Evolutionary conservation across 2,888 invertebrate species (phyloP).

Genomic region (Cartodere bifasciata): DNA sequence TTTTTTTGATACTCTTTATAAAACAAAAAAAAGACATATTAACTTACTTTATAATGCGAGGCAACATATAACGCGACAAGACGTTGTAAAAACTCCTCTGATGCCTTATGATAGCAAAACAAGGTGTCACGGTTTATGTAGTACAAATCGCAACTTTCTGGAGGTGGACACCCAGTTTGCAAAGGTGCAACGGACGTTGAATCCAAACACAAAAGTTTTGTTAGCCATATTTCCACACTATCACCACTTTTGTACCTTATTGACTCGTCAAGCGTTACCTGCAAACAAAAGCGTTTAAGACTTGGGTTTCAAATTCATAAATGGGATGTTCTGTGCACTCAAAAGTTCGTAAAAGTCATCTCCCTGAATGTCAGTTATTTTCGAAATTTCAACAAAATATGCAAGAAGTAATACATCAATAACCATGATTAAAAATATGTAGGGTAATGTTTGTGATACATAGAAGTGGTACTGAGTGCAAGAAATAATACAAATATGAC

Average conservation of each 20-base stretch:
- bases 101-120: slow-evolving; percentile 92
- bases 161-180: slow-evolving; percentile 75
- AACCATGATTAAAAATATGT: no score
- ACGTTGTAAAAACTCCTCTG: slow-evolving; percentile 82
- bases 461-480: no score
- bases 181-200: slow-evolving; percentile 55
- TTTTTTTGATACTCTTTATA: no score
- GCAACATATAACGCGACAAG: slow-evolving; percentile 90
- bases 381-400: no score
- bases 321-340: no score
- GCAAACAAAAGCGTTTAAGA: no score
- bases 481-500: no score
- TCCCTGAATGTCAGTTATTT: no score
- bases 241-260: slow-evolving; percentile 87
- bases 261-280: slow-evolving; percentile 81
- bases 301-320: no score
- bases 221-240: slow-evolving; percentile 83
- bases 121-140: slow-evolving; percentile 84
- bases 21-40: slow-evolving; percentile 1
- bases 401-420: no score
- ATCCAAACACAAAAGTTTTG: slow-evolving; percentile 81
- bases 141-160: slow-evolving; percentile 78
- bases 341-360: no score
- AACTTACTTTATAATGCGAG: slow-evolving; percentile 85
- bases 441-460: no score